These are phyloP conservation scores for Hirtodrosophila cameraria DNA, from an alignment of 2,888 invertebrate species.

Conservation along the genomic window DNA sequence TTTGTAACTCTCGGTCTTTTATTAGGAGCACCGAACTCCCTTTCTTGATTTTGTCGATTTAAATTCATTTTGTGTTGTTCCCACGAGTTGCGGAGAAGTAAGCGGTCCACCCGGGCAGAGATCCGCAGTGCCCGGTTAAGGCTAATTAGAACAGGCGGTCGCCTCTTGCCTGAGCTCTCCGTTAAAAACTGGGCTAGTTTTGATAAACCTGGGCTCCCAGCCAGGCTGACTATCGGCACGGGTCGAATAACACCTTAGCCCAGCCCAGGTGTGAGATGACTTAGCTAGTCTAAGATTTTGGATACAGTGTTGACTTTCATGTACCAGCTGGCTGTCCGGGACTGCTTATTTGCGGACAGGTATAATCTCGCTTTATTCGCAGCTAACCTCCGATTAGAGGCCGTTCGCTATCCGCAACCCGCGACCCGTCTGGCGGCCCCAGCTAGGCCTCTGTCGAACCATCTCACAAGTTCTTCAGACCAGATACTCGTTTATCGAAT, in stretches of 20 bases:
- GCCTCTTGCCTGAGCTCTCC: slow-evolving; percentile 28
- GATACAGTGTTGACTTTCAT: background rate
- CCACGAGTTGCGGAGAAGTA: slow-evolving; percentile 14
- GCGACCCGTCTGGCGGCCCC: slow-evolving; percentile 23
- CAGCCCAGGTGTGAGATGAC: slow-evolving; percentile 21
- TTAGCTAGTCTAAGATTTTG: slow-evolving; percentile 1
- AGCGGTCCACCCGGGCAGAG: slow-evolving; percentile 20
- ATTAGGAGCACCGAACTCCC: slow-evolving; percentile 9
- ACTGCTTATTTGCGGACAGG: slow-evolving; percentile 19
- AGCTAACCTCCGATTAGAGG: slow-evolving; percentile 22
- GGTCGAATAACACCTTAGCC: slow-evolving; percentile 30
- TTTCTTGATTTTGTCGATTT: slow-evolving; percentile 2
- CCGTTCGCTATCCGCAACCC: slow-evolving; percentile 34
- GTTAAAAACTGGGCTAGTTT: slow-evolving; percentile 23
- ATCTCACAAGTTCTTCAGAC: slow-evolving; percentile 22
- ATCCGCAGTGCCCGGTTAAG: slow-evolving; percentile 29
- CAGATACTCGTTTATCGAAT: slow-evolving; percentile 24
- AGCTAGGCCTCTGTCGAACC: slow-evolving; percentile 26
- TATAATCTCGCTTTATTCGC: slow-evolving; percentile 12
- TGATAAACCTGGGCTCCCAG: slow-evolving; percentile 21
- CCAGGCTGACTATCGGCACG: slow-evolving; percentile 31
- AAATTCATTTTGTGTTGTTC: slow-evolving; percentile 21
- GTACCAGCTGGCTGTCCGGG: slow-evolving; percentile 26
- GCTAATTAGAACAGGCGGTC: slow-evolving; percentile 16
- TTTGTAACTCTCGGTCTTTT: slow-evolving; percentile 7